phyloP scores from a whole-genome alignment of 2,888 invertebrate genomes.

The Drosophila testacea region DNA sequence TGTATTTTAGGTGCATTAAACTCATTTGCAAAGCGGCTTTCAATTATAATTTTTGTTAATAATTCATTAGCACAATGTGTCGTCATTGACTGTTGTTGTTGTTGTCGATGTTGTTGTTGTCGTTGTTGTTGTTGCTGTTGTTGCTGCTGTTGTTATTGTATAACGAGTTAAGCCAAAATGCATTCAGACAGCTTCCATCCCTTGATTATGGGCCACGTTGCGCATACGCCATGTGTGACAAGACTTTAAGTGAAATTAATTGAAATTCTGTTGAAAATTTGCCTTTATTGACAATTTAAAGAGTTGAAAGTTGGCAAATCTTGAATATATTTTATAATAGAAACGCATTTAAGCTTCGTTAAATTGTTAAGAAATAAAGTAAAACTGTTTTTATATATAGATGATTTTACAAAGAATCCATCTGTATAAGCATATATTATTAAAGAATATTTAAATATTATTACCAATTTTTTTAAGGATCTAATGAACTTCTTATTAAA shows the following conservation, averaged over 20 bases:
- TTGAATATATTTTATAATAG: too few species aligned
- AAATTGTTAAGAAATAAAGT: too few species aligned
- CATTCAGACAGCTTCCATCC: constrained; percentile 43
- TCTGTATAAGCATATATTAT: too few species aligned
- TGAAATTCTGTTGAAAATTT: constrained; percentile 13
- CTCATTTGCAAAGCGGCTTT: constrained; percentile 81
- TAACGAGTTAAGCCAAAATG: constrained; percentile 51
- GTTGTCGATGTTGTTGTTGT: constrained; percentile 26
- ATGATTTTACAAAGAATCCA: too few species aligned
- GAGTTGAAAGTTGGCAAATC: too few species aligned
- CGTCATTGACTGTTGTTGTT: constrained; percentile 32
- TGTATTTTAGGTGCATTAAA: constrained; percentile 67
- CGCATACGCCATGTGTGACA: constrained; percentile 62
- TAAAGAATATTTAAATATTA: too few species aligned
- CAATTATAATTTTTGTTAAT: constrained; percentile 84
- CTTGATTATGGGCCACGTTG: constrained; percentile 18
- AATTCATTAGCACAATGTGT: constrained; percentile 83
- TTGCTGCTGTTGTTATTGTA: constrained; percentile 31
- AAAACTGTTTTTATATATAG: too few species aligned
- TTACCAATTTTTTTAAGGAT: too few species aligned
- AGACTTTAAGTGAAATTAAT: constrained; percentile 23
- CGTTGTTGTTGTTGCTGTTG: constrained; percentile 13
- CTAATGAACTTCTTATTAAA: too few species aligned
- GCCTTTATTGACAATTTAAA: too few species aligned
- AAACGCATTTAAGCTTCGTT: too few species aligned